Conservation (phyloP, 2,888 invertebrate species). For the Orthosia gracilis region DNA sequence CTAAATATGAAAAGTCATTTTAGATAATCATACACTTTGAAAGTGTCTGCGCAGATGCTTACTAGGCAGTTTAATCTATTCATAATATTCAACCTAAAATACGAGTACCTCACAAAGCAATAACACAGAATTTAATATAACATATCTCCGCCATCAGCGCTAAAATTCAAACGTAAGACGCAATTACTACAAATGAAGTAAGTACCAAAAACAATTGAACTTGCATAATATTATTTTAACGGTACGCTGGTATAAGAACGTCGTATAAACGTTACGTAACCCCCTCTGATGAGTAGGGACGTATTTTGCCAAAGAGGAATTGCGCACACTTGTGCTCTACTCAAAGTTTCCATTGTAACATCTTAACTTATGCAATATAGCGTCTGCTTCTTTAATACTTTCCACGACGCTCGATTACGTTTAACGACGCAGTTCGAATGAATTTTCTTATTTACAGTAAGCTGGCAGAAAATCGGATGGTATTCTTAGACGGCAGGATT, state of each 20-base stretch:
- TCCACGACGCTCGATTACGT: slow-evolving; percentile 90
- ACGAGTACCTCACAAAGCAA: neutral
- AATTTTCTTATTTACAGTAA: slow-evolving; percentile 90
- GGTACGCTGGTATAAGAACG: slow-evolving; percentile 49
- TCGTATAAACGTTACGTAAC: slow-evolving; percentile 75
- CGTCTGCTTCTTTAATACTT: slow-evolving; percentile 90
- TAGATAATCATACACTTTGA: neutral
- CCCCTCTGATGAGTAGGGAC: slow-evolving; percentile 79
- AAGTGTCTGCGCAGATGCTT: neutral
- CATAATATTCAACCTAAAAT: slow-evolving; percentile 14
- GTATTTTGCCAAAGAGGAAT: slow-evolving; percentile 85
- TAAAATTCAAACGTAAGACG: slow-evolving; percentile 36
- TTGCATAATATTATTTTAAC: slow-evolving; percentile 65
- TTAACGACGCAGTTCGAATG: slow-evolving; percentile 88
- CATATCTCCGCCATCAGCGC: slow-evolving; percentile 30
- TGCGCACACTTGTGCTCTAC: slow-evolving; percentile 86
- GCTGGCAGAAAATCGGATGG: slow-evolving; percentile 84
- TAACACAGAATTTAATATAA: slow-evolving; percentile 35
- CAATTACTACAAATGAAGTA: slow-evolving; percentile 57
- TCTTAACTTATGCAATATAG: slow-evolving; percentile 90
- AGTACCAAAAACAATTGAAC: slow-evolving; percentile 63
- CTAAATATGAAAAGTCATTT: neutral
- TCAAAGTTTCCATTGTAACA: slow-evolving; percentile 90
- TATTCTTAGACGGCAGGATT: slow-evolving; percentile 81
- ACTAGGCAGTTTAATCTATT: slow-evolving; percentile 13